Percentiles rank a stretch among this genome's conserved stretches.
phyloP scores from a whole-genome alignment of 2,113 vertebrate genomes.

The Uropsilus gracilis region DNA sequence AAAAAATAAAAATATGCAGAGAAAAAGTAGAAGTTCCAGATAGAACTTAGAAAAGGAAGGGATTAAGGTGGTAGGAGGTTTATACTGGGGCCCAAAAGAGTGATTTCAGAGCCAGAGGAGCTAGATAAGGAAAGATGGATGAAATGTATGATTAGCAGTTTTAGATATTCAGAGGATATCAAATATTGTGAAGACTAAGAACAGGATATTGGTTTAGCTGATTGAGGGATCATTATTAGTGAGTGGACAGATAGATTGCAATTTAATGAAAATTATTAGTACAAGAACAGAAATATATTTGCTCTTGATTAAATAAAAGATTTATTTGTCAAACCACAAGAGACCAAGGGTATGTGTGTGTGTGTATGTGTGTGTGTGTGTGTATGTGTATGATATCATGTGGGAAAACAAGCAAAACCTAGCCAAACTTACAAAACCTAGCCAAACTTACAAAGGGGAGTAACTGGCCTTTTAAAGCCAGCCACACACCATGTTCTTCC shows the following conservation, averaged over 20 bases:
- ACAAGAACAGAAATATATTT: too few relatives aligned
- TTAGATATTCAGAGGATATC: background rate
- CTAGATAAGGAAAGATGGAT: background rate
- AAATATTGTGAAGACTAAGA: background rate
- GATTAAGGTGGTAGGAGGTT: background rate
- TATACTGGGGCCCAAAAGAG: background rate
- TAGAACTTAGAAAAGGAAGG: background rate
- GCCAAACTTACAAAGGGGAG: too few relatives aligned
- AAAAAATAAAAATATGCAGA: background rate
- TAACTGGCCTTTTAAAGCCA: too few relatives aligned
- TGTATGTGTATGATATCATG: too few relatives aligned
- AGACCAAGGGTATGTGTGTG: too few relatives aligned
- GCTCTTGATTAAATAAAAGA: background rate
- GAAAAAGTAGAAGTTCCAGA: background rate
- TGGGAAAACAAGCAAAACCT: too few relatives aligned
- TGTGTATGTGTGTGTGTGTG: too few relatives aligned
- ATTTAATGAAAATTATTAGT: background rate
- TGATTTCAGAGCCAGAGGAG: background rate
- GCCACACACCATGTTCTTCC: too few relatives aligned
- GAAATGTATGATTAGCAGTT: background rate
- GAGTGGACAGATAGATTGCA: too few relatives aligned
- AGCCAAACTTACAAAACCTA: too few relatives aligned
- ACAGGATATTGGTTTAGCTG: background rate
- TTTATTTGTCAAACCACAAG: background rate
- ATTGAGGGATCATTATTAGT: background rate